These are phyloP conservation scores for Spodoptera littoralis DNA, from an alignment of 2,888 invertebrate genomes.

Conservation along the genomic window DNA sequence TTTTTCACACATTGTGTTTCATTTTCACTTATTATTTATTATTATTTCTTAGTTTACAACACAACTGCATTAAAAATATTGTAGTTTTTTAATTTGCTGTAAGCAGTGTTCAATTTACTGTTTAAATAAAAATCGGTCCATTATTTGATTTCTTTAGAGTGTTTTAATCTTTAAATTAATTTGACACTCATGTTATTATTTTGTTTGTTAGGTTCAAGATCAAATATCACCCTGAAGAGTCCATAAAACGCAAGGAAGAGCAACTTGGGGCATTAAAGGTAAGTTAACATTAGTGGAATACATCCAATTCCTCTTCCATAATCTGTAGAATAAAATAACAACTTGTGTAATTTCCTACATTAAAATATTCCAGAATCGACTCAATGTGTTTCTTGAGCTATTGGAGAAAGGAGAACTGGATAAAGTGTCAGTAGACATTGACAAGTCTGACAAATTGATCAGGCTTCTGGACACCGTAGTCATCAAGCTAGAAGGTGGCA, in stretches of 20 bases:
- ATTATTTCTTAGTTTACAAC: constrained; percentile 16
- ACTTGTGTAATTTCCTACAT: no score
- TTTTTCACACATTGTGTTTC: constrained; percentile 1
- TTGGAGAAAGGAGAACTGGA: constrained; percentile 92
- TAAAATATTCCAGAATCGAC: constrained; percentile 90
- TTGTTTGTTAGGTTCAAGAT: constrained; percentile 96
- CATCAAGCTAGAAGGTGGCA: constrained; percentile 98
- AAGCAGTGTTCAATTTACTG: constrained; percentile 7
- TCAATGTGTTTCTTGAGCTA: constrained; percentile 96
- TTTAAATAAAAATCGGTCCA: constrained; percentile 43
- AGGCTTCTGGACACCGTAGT: constrained; percentile 98
- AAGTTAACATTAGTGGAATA: constrained; percentile 36
- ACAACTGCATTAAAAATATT: constrained; percentile 13
- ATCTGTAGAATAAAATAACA: not conserved
- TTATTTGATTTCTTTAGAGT: constrained; percentile 38
- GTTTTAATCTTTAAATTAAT: constrained; percentile 26
- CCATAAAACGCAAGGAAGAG: constrained; percentile 96
- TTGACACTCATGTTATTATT: constrained; percentile 22
- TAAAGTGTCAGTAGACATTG: constrained; percentile 94
- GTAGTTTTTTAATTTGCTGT: constrained; percentile 16
- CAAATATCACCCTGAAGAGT: constrained; percentile 99
- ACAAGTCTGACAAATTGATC: constrained; percentile 94
- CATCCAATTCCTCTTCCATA: not conserved
- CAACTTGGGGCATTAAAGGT: constrained; percentile 94
- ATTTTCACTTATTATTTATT: constrained; percentile 10